A percentile compares a stretch with the other conserved stretches of the same genome.
Evolutionary conservation across 2,113 vertebrate species (phyloP).

Genomic region (Setophaga petechia): DNA sequence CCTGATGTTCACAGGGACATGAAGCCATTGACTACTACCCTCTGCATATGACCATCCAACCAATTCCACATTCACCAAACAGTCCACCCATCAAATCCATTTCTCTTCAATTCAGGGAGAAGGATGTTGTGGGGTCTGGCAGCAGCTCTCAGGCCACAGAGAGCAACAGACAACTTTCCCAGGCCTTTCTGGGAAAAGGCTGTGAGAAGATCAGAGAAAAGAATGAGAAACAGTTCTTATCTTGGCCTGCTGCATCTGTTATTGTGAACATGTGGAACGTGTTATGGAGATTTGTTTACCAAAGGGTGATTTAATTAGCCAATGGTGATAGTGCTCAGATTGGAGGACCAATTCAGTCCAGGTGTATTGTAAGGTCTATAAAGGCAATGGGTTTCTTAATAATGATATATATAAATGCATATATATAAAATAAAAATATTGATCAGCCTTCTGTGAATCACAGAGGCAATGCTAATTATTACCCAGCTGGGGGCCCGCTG

Average conservation of each 20-base stretch:
- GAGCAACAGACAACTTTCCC: neutral
- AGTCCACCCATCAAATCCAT: neutral
- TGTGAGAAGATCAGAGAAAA: neutral
- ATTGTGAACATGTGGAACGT: neutral
- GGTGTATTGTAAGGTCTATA: neutral
- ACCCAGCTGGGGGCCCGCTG: neutral
- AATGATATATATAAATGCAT: neutral
- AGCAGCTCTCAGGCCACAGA: neutral
- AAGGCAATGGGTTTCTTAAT: neutral
- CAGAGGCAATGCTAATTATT: neutral
- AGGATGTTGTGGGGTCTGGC: neutral
- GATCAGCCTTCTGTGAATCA: neutral
- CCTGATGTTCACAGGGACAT: neutral
- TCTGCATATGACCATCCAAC: neutral
- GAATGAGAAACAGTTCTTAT: neutral
- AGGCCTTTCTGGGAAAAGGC: neutral
- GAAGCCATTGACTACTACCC: neutral
- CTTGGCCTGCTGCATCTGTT: neutral
- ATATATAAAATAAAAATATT: neutral
- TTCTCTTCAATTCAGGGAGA: neutral
- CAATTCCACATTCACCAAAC: neutral
- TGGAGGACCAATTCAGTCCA: neutral
- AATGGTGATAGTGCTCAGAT: neutral
- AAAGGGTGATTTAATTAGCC: neutral
- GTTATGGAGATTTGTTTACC: neutral